Base-by-base conservation (phyloP, 92 coral and sea anemone species). In the Umimayanthus chanpuru region DNA sequence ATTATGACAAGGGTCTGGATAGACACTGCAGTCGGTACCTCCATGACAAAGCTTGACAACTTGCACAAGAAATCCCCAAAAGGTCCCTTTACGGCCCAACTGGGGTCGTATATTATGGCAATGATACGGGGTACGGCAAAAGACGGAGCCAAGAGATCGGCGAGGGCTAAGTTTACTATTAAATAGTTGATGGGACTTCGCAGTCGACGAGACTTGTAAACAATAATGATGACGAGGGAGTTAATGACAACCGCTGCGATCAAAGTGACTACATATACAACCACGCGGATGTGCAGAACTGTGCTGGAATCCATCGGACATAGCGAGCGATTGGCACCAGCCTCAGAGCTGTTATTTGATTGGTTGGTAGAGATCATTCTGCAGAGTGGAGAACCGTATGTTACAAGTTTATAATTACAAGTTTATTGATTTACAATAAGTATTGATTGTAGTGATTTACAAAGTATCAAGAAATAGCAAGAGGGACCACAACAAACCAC, bases 101-200 rank as follows among this genome's bases (percentile, higher is more conserved):
- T 36, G 20, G 53, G 85, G 65, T 81, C 74, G 18, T 58, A 81
- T 5, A 81, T 81, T 25, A 15, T 30, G 30, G 72, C 26, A 21
- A 81, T 73, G 21, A 58, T 12, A 21, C 85, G 85, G 28, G 73
- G 85, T 12, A 81, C 65, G 18, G 85, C 73, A n/a, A 81, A 56
- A 5, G 73, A 30, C 8, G 85, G 85, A 6, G 85, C 50, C 4
- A 81, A 50, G 25, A 81, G 65, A 15, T 81, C 85, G 11, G 85
- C 71, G 8, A 81, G 29, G 71, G 85, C 85, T n/a, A 81, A 16
- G 74, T 81, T 81, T 2, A 32, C 36, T 32, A 32, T 32, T 32
- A 32, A 32, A 32, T 32, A 32, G 36, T 32, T 32, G 36, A 32
- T 58, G 1, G 85, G 73, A 21, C 50, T 41, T 1, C 85, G 85